Percentiles rank a stretch among this genome's conserved stretches.
phyloP scores from a whole-genome alignment of 2,113 vertebrate species.

The Chaetops frenatus region DNA sequence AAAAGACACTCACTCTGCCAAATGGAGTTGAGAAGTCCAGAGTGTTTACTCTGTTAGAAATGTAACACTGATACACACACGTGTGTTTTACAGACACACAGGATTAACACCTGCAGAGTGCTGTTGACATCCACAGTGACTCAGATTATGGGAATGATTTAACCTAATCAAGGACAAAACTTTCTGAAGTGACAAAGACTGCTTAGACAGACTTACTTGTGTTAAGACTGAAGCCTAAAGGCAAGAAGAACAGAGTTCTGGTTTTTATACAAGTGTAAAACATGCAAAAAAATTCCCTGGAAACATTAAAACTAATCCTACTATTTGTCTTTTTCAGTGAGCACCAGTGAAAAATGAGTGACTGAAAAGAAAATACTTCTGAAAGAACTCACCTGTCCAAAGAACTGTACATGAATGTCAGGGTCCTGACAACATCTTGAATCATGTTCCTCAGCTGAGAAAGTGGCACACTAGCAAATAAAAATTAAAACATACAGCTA shows the following conservation, averaged over 20 bases:
- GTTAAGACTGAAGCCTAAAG: neutral
- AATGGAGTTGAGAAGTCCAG: neutral
- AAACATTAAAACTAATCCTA: neutral
- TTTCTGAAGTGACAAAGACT: neutral
- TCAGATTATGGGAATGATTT: neutral
- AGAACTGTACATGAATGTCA: constrained; percentile 89
- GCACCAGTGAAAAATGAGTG: neutral
- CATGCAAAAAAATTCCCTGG: neutral
- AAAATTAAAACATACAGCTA: neutral
- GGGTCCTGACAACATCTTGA: constrained; percentile 78
- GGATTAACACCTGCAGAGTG: neutral
- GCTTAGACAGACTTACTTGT: neutral
- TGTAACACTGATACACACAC: neutral
- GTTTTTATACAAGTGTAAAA: neutral
- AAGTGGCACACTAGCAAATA: constrained; percentile 81
- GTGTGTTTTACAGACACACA: neutral
- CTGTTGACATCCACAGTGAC: neutral
- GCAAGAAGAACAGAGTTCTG: neutral
- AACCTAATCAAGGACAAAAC: neutral
- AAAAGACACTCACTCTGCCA: neutral
- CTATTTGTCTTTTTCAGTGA: neutral
- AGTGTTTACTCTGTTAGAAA: neutral
- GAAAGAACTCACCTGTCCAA: constrained; percentile 81
- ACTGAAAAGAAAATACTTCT: neutral
- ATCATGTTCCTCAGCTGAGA: constrained; percentile 84